Evolutionary conservation across 2,797 vertebrate genomes (phyloP).

Genomic region (Emys orbicularis): DNA sequence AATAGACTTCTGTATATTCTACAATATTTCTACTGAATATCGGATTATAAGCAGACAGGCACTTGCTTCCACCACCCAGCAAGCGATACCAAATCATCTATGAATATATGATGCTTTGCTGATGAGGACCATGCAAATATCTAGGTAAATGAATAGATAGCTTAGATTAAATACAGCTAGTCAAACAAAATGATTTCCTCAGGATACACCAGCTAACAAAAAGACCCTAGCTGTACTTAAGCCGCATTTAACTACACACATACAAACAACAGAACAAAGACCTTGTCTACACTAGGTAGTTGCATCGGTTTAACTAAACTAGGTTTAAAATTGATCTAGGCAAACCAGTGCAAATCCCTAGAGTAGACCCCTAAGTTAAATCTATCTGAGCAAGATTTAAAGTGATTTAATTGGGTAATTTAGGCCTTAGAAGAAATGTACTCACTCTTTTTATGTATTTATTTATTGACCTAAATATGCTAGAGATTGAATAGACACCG

Average conservation of each 20-base stretch:
- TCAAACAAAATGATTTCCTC: background rate
- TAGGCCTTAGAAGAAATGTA: background rate
- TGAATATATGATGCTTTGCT: background rate
- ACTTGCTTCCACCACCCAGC: background rate
- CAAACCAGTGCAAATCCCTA: background rate
- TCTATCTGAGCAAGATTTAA: background rate
- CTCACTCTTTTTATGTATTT: background rate
- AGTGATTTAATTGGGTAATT: background rate
- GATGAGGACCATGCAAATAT: background rate
- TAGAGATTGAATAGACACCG: background rate
- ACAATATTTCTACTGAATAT: background rate
- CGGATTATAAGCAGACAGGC: background rate
- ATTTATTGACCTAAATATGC: background rate
- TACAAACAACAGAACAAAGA: background rate
- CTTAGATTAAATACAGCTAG: background rate
- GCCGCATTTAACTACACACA: background rate
- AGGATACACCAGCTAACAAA: background rate
- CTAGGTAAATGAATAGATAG: background rate
- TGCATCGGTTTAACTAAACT: background rate
- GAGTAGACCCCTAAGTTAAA: background rate
- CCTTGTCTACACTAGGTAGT: background rate
- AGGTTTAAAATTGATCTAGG: background rate
- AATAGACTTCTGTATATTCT: background rate
- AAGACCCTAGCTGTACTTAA: background rate
- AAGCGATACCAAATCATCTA: background rate